A percentile compares a stretch with the other conserved stretches of the same genome.
Conservation (phyloP, 1,140 invertebrate species). For the Cephus cinctus region DNA sequence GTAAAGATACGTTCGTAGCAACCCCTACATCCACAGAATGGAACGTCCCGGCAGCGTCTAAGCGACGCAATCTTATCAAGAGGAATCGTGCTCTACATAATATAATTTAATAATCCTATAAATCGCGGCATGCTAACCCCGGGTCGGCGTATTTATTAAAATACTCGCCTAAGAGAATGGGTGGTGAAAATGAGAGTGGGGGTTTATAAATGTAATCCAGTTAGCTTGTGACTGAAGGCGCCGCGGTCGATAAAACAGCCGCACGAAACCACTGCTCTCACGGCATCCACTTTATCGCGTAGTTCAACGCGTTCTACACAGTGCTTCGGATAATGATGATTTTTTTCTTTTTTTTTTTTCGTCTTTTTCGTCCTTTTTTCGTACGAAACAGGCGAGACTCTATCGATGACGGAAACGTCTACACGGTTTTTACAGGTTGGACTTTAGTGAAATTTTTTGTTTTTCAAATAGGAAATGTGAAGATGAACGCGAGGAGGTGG, state of each 20-base stretch:
- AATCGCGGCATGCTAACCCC: slow-evolving; percentile 21
- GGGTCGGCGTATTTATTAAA: slow-evolving; percentile 10
- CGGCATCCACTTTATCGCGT: slow-evolving; percentile 29
- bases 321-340: slow-evolving; percentile 14
- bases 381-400: neutral
- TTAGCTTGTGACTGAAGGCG: slow-evolving; percentile 31
- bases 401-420: slow-evolving; percentile 4
- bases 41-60: neutral
- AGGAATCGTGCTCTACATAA: slow-evolving; percentile 23
- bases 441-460: neutral
- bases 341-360: neutral
- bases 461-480: neutral
- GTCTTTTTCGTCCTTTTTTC: neutral
- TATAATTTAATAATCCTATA: slow-evolving; percentile 36
- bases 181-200: slow-evolving; percentile 12
- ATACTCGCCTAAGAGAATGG: slow-evolving; percentile 1
- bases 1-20: too few relatives aligned
- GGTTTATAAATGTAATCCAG: slow-evolving; percentile 37
- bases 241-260: slow-evolving; percentile 29
- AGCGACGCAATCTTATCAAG: slow-evolving; percentile 17
- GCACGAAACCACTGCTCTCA: slow-evolving; percentile 32
- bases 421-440: neutral
- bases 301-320: slow-evolving; percentile 4
- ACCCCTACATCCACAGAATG: neutral
- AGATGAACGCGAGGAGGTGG: neutral